A percentile compares a stretch with the other conserved stretches of the same genome.
phyloP scores from a whole-genome alignment of 2,113 vertebrate genomes.

The rat (Rattus norvegicus) region GRCr8 NC_086019.1:111907001-111907500 shows the following conservation, averaged over 20 bases:
- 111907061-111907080: background rate
- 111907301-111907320: background rate
- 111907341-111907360: background rate
- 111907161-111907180: background rate
- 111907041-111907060: background rate
- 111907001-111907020: background rate
- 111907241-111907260: background rate
- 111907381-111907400: background rate
- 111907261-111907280: background rate
- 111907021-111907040: background rate
- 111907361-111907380: background rate
- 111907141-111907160: background rate
- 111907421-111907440: background rate
- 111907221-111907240: background rate
- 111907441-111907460: conserved; percentile 5
- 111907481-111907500: background rate
- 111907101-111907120: background rate
- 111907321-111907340: background rate
- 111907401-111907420: background rate
- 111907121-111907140: background rate
- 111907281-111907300: too few relatives aligned
- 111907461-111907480: background rate
- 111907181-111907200: background rate
- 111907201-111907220: background rate
- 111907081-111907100: background rate